Base-by-base conservation (phyloP, 2,888 invertebrate genomes). In the Doris montereyensis region DNA sequence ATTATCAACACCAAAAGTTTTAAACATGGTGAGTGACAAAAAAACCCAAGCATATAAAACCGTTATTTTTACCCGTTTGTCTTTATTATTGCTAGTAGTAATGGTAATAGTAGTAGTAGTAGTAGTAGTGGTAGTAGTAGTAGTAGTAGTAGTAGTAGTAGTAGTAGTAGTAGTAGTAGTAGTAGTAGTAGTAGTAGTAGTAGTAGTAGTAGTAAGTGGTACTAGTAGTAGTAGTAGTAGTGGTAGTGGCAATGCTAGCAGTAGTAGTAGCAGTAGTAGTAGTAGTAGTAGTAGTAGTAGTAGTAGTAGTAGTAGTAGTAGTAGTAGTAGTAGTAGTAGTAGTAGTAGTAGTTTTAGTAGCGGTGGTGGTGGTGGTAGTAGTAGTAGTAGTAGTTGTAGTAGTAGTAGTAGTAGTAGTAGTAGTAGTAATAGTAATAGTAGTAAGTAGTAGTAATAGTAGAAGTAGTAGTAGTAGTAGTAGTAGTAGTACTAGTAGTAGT, bases 61-160 rank as follows among this genome's bases (percentile, higher is more conserved):
- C n/a, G n/a, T n/a, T n/a, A n/a, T n/a, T n/a, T n/a, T n/a, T 4
- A 32, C n/a, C 3, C 30, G n/a, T 4, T 28, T 30, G 10, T 28
- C 30, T 4, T n/a, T 30, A 28, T 4, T 68, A 28, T 28, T 2
- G 10, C 30, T 26, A 28, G 68, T 30, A 28, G 68, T 30, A 28
- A 32, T 30, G 10, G 68, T 26, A 28, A 32, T 26, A 68, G 68
- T n/a, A n/a, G 76, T 65, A 76, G 76, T 67, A 76, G 76, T 67
- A 76, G 76, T 67, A 76, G 65, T n/a, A 76, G 67, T 28, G 67
- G 65, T 28, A 76, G 76, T 32, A 76, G 65, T 32, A 76, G 76
- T 28, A 76, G 76, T 28, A 76, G 76, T 34, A 76, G 67, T 62
- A 76, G 76, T 32, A 76, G 65, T 32, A 76, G 67, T 32, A 76